Base-by-base conservation (phyloP, 2,797 vertebrate genomes). In the Sebastolobus altivelis region DNA sequence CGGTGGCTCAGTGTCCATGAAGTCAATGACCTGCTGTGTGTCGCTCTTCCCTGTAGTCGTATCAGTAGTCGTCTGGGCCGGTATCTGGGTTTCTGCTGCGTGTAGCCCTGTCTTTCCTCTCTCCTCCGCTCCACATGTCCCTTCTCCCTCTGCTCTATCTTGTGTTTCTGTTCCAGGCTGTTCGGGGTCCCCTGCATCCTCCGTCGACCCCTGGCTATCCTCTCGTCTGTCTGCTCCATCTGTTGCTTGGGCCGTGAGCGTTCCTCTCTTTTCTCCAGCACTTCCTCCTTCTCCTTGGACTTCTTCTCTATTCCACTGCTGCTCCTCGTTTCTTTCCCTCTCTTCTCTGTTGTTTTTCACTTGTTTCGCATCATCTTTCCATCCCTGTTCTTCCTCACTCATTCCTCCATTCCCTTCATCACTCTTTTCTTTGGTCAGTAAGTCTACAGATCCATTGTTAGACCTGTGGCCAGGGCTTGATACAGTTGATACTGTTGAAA, bases 91-190 rank as follows among this genome's bases (percentile, higher is more conserved):
- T 74, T 77, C 69, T 76, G 66, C 37, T 9, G 54, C 33, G 54
- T 88, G 83, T 82, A 91, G 86, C 79, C 65, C 72, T 79, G 90
- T 87, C 38, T 90, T 73, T 75, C 63, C 92, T 74, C 89, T 90
- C 86, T 89, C 55, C 83, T 85, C 62, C 11, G 75, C 88, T 81
- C 40, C 63, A 79, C 79, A 79, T 71, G 74, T 72, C 31, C 31
- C 59, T 37, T 87, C 82, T 75, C 77, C 65, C 14, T 70, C 88
- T 68, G 54, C 74, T 80, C 67, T 72, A 80, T 87, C 78, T 77
- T 65, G 58, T 71, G 37, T 88, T 81, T 80, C 83, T 74, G 68
- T 71, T 81, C 63, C 71, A 60, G 69, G 13, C 52, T 56, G 60
- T 60, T 38, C 74, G 75, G 35, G 66, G 52, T 75, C 65, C 69